Conservation (phyloP, 1,140 invertebrate species). For the Drosophila guanche region DNA sequence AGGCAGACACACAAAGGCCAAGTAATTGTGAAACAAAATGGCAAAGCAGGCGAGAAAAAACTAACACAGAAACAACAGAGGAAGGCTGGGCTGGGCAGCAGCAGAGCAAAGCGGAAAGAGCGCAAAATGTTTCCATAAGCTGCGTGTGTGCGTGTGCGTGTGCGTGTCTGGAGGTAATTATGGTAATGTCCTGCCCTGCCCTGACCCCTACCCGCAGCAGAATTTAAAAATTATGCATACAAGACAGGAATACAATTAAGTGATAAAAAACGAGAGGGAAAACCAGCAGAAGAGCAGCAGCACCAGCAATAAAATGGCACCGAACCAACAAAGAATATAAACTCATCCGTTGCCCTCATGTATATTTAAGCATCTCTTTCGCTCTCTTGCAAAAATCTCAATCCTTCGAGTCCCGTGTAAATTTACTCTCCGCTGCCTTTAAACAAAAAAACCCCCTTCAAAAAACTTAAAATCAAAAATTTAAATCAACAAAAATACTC, state of each 20-base stretch:
- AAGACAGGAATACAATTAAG: conserved; percentile 72
- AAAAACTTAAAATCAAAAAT: too few relatives aligned
- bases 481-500: conserved; percentile 26
- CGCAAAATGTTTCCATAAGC: conserved; percentile 53
- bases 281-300: not conserved
- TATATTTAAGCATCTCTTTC: conserved; percentile 54
- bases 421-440: conserved; percentile 64
- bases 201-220: conserved; percentile 30
- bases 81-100: not conserved
- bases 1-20: conserved; percentile 9
- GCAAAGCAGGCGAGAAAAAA: conserved; percentile 39
- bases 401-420: conserved; percentile 53
- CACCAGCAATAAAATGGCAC: conserved; percentile 17
- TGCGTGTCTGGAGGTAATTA: conserved; percentile 62
- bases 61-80: conserved; percentile 38
- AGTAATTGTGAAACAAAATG: conserved; percentile 27
- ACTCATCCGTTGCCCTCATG: conserved; percentile 50
- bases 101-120: conserved; percentile 10
- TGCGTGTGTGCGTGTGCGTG: conserved; percentile 21
- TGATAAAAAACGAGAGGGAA: conserved; percentile 48
- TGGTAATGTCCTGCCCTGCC: conserved; percentile 54
- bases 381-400: not conserved
- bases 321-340: conserved; percentile 9
- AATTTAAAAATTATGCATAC: conserved; percentile 74
- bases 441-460: not conserved